A percentile compares a stretch with the other conserved stretches of the same genome.
phyloP scores from a whole-genome alignment of 2,888 invertebrate genomes.

The Drosophila diplacantha region DNA sequence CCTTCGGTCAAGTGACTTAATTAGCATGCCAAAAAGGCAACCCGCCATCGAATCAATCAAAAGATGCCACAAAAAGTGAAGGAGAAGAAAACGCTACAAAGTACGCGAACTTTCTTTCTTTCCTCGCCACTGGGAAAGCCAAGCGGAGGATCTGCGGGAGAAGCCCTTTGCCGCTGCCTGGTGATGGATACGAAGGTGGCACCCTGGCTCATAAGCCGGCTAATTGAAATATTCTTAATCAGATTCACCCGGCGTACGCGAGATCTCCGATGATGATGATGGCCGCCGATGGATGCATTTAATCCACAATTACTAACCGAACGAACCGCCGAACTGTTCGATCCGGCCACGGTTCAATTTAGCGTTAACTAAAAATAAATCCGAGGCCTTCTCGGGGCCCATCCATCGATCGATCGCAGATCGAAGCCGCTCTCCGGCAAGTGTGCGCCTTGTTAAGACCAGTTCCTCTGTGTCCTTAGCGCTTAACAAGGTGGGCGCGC shows the following conservation, averaged over 20 bases:
- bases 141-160: neutral
- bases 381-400: slow-evolving; percentile 3
- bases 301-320: slow-evolving; percentile 63
- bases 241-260: slow-evolving; percentile 56
- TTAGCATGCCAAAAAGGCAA: slow-evolving; percentile 59
- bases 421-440: slow-evolving; percentile 6
- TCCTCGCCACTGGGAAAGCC: slow-evolving; percentile 47
- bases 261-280: slow-evolving; percentile 34
- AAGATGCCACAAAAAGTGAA: slow-evolving; percentile 15
- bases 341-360: slow-evolving; percentile 57
- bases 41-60: slow-evolving; percentile 56
- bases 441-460: slow-evolving; percentile 41
- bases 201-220: slow-evolving; percentile 39
- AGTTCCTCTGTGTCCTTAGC: slow-evolving; percentile 52
- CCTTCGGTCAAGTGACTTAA: slow-evolving; percentile 61
- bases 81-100: slow-evolving; percentile 9
- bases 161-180: neutral
- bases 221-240: slow-evolving; percentile 73
- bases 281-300: slow-evolving; percentile 57
- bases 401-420: slow-evolving; percentile 11
- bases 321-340: slow-evolving; percentile 1
- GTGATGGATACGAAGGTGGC: slow-evolving; percentile 34
- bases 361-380: slow-evolving; percentile 64
- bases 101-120: slow-evolving; percentile 53
- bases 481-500: slow-evolving; percentile 71